phyloP scores from a whole-genome alignment of 2,888 invertebrate genomes.

The Polyommatus icarus region DNA sequence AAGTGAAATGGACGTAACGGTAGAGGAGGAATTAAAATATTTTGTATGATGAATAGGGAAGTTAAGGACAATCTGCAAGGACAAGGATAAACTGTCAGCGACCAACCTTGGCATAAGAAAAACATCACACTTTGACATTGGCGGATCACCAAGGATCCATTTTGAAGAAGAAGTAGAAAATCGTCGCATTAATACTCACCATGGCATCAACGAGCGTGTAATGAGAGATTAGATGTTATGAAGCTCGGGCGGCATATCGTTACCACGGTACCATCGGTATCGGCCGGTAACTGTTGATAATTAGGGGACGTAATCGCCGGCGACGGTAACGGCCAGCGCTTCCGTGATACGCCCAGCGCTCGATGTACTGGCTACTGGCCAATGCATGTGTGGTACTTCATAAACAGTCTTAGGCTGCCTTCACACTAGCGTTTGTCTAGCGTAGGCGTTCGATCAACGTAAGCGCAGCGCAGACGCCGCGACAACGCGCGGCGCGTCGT shows the following conservation, averaged over 20 bases:
- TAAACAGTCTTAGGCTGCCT: no score
- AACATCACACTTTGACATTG: background rate
- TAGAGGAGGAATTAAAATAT: no score
- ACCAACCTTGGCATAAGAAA: background rate
- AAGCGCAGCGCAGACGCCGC: no score
- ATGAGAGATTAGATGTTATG: slow-evolving; percentile 25
- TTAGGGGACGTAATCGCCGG: slow-evolving; percentile 70
- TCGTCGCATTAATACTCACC: background rate
- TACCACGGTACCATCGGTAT: slow-evolving; percentile 35
- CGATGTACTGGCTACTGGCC: background rate
- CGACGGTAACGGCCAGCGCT: slow-evolving; percentile 69
- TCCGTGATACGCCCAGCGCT: slow-evolving; percentile 59
- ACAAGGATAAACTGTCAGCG: no score
- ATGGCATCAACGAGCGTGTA: slow-evolving; percentile 1
- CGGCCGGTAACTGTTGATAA: slow-evolving; percentile 73
- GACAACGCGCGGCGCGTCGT: no score
- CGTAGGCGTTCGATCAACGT: no score
- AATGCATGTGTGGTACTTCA: background rate
- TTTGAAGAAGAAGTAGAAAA: background rate
- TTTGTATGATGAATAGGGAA: no score
- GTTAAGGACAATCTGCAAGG: no score
- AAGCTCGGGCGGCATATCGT: slow-evolving; percentile 28
- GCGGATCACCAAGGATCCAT: no score
- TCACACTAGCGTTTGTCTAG: no score
- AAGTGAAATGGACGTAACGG: no score